Base-by-base conservation (phyloP, 2,113 vertebrate species). In the Pimephales promelas region DNA sequence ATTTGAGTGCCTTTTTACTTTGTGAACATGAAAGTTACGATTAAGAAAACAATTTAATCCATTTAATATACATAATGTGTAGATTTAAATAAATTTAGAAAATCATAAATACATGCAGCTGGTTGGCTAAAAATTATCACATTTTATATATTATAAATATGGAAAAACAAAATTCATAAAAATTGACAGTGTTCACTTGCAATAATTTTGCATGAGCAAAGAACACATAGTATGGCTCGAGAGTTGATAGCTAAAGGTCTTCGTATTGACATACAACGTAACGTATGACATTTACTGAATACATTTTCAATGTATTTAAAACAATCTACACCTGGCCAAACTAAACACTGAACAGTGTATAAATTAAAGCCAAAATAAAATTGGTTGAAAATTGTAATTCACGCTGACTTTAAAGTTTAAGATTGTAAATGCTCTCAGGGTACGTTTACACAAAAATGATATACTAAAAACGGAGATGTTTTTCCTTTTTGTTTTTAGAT, bases 61-160 rank as follows among this genome's bases (percentile, higher is more conserved):
- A 70, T 70, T 36, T 36, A 34, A 68, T 24, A 43, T 70, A 11
- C 34, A 74, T 54, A 75, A 26, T 75, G 72, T 75, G 54, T 54
- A 45, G 45, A 71, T 45, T 47, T 9, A 24, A 45, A 70, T 5
- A 24, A 77, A 40, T 77, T 59, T 40, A 43, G 54, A 77, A 62
- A 78, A 78, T 36, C 36, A 59, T 36, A 43, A 59, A 77, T 59
- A 59, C 54, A 77, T 77, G 20, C 13, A 59, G 52, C 34, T 71
- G 68, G 22, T 77, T 26, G 74, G 74, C 54, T 40, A 59, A 59
- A 70, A 16, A 77, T 26, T 0, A 40, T 57, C 3, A 59, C 31
- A 59, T 40, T 77, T 22, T 77, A 54, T 40, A 77, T 24, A 77
- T 76, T 10, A 36, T 26, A 9, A 59, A 43, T 59, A 57, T n/a